Evolutionary conservation across 2,888 invertebrate species (phyloP).

Genomic region (Andricus quercusramuli): DNA sequence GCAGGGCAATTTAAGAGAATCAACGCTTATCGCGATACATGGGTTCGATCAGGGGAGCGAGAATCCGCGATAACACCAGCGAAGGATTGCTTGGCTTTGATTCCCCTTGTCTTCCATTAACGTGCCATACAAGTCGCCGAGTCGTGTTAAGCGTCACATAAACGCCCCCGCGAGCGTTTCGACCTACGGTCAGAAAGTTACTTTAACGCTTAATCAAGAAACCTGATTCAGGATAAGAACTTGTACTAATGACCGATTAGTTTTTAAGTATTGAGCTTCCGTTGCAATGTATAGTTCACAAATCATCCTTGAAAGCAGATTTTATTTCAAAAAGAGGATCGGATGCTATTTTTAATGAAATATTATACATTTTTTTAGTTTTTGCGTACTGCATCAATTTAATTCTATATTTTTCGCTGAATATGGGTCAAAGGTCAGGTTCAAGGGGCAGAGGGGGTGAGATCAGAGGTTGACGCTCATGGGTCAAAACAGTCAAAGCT

Average conservation of each 20-base stretch:
- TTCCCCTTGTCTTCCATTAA: constrained; percentile 56
- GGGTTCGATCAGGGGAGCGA: constrained; percentile 59
- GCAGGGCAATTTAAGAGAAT: constrained; percentile 13
- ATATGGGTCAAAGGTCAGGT: too few species aligned
- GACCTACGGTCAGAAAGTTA: constrained; percentile 7
- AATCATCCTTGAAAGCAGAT: background rate
- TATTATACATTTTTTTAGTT: too few species aligned
- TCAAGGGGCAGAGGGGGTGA: too few species aligned
- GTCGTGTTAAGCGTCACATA: constrained; percentile 36
- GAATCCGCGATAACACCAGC: constrained; percentile 30
- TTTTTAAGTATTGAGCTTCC: constrained; percentile 10
- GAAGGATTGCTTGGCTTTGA: constrained; percentile 63
- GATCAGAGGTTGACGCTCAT: too few species aligned
- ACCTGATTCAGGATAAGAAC: constrained; percentile 26
- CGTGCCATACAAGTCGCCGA: constrained; percentile 42
- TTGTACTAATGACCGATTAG: constrained; percentile 17
- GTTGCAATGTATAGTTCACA: constrained; percentile 2
- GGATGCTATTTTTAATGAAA: too few species aligned
- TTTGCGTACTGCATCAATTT: too few species aligned
- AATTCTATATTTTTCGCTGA: too few species aligned
- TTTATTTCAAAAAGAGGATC: too few species aligned
- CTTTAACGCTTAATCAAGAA: constrained; percentile 27
- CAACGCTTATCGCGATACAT: constrained; percentile 53
- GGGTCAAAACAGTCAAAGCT: too few species aligned
- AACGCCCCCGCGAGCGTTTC: constrained; percentile 38